Base-by-base conservation (phyloP, 2,888 invertebrate genomes). In the Sesia bembeciformis region DNA sequence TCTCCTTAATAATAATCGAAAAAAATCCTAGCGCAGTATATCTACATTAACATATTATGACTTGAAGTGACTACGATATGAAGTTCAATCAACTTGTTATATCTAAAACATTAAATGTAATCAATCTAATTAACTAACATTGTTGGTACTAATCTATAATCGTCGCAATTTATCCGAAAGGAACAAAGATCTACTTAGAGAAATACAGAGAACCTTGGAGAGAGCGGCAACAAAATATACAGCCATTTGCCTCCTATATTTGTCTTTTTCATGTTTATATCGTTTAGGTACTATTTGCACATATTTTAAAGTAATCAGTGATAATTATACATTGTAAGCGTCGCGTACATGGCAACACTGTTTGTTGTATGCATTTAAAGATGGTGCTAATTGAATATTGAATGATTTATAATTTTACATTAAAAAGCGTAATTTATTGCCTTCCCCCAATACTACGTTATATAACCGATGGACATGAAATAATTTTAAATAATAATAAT, bases 401-500 rank as follows among this genome's bases (percentile, higher is more conserved):
- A 46, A 52, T 40, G 68, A 78, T 75, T 76, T 75, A 68, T 78
- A 79, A 2, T 23, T 79, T 80, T 82, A 84, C 76, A 80, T 82
- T 68, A 84, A 86, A 84, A 92, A 92, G 92, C 92, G 92, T 92
- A 92, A 90, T 91, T 90, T 90, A 91, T 92, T 92, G 92, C 92
- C 92, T 92, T 92, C 92, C 92, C 92, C 92, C 91, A 87, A 84
- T 86, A 87, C 70, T 4, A 4, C n/a, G 8, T 46, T 46, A 23
- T 23, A 23, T 23, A 23, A 23, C 23, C 2, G 23, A 23, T 23
- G 2, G 23, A 23, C 23, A 23, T 23, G 23, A 23, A 23, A 23
- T 23, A 23, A 23, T 23, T 23, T 23, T 23, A 23, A 23, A 23
- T 23, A 23, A 23, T 23, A 23, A 23, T 23, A 23, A 23, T 23